Evolutionary conservation across 1,140 invertebrate genomes (phyloP).

Genomic region (Wasmannia auropunctata): DNA sequence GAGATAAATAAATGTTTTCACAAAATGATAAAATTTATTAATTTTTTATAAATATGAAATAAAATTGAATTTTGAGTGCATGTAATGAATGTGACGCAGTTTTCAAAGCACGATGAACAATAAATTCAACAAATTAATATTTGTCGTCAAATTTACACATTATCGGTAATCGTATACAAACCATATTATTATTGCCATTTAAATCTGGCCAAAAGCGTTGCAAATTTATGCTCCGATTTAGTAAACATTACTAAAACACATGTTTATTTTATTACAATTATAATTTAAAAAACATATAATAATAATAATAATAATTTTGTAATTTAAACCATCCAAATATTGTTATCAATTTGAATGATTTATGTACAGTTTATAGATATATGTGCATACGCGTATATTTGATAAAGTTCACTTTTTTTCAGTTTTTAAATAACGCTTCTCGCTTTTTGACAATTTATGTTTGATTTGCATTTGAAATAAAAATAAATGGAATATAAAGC

Average conservation of each 20-base stretch:
- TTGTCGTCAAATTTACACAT: neutral
- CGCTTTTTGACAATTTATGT: neutral
- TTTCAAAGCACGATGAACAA: neutral
- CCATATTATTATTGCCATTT: neutral
- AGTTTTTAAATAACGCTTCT: no score
- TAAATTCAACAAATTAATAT: constrained; percentile 25
- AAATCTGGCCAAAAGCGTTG: neutral
- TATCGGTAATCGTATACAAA: neutral
- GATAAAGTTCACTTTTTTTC: neutral
- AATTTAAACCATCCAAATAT: neutral
- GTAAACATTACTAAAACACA: neutral
- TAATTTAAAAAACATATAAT: neutral
- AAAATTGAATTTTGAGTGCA: neutral
- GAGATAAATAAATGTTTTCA: no score
- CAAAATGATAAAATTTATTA: neutral
- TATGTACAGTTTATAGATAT: neutral
- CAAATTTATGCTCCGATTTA: neutral
- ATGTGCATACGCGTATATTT: neutral
- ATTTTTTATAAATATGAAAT: neutral
- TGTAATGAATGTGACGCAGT: neutral
- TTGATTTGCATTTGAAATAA: neutral
- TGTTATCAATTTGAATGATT: neutral
- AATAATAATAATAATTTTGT: neutral
- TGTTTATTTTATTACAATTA: constrained; percentile 14
- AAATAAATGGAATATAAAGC: neutral